Evolutionary conservation across 2,888 invertebrate genomes (phyloP).

Genomic region (Pedicia rivosa): DNA sequence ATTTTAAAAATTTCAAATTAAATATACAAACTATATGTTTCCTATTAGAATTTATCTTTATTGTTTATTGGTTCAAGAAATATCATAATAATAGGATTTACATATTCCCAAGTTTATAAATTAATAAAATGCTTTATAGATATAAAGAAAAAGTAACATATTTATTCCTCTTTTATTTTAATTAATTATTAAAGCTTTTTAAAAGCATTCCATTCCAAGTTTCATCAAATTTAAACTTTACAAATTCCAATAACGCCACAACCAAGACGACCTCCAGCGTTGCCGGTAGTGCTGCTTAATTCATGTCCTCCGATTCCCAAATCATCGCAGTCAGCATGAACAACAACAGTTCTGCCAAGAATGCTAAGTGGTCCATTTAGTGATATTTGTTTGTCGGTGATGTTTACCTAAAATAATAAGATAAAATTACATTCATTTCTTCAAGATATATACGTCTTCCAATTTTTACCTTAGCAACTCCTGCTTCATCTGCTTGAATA

Average conservation of each 20-base stretch:
- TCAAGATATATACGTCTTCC: neutral
- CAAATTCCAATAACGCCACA: slow-evolving; percentile 30
- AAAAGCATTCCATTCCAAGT: no score
- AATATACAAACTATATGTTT: no score
- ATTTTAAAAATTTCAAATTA: no score
- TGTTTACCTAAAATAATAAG: slow-evolving; percentile 29
- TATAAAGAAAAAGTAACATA: no score
- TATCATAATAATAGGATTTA: no score
- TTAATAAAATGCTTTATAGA: no score
- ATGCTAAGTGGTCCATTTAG: slow-evolving; percentile 57
- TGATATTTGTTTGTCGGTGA: slow-evolving; percentile 45
- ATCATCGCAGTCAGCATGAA: slow-evolving; percentile 89
- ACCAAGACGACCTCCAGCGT: slow-evolving; percentile 68
- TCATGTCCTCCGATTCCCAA: slow-evolving; percentile 86
- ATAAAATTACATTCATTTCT: neutral
- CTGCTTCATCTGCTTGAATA: slow-evolving; percentile 44
- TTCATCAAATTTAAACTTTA: no score
- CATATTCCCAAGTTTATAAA: no score
- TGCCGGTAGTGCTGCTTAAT: slow-evolving; percentile 83
- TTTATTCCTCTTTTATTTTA: no score
- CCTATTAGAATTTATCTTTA: no score
- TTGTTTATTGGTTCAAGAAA: no score
- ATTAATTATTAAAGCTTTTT: no score
- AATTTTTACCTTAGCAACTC: slow-evolving; percentile 39
- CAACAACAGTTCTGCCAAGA: slow-evolving; percentile 71